These are phyloP conservation scores for Sardina pilchardus DNA, from an alignment of 2,113 vertebrate species.

Conservation along the genomic window DNA sequence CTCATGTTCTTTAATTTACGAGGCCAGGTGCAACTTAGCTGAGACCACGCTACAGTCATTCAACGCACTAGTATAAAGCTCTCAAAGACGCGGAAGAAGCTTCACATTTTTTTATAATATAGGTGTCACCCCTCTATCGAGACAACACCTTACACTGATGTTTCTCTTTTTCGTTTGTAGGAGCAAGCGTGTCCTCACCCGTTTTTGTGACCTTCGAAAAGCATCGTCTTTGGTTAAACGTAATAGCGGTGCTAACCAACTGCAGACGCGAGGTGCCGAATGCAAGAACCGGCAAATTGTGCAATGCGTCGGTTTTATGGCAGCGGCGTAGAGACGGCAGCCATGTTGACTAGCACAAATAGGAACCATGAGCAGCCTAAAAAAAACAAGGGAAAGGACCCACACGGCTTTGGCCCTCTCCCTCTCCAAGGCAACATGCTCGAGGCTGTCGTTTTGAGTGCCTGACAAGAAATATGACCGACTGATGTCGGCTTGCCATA, in stretches of 20 bases:
- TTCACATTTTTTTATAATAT: not conserved
- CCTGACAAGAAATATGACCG: conserved; percentile 61
- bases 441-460: conserved; percentile 48
- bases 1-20: not conserved
- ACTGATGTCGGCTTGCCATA: not conserved
- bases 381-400: conserved; percentile 25
- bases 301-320: conserved; percentile 73
- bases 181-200: conserved; percentile 63
- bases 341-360: conserved; percentile 72
- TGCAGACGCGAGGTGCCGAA: conserved; percentile 29
- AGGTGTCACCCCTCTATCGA: not conserved
- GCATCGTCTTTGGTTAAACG: conserved; percentile 65
- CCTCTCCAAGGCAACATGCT: conserved; percentile 46
- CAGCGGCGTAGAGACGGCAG: conserved; percentile 71
- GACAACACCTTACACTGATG: not conserved
- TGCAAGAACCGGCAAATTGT: conserved; percentile 46
- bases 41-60: not conserved
- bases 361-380: conserved; percentile 43
- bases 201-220: conserved; percentile 81
- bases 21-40: not conserved
- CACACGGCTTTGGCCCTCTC: conserved; percentile 29
- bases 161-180: not conserved
- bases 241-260: not conserved
- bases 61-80: not conserved
- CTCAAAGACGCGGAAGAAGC: conserved; percentile 11